phyloP scores from a whole-genome alignment of 1,140 invertebrate genomes.

The Cyclargus thomasi region DNA sequence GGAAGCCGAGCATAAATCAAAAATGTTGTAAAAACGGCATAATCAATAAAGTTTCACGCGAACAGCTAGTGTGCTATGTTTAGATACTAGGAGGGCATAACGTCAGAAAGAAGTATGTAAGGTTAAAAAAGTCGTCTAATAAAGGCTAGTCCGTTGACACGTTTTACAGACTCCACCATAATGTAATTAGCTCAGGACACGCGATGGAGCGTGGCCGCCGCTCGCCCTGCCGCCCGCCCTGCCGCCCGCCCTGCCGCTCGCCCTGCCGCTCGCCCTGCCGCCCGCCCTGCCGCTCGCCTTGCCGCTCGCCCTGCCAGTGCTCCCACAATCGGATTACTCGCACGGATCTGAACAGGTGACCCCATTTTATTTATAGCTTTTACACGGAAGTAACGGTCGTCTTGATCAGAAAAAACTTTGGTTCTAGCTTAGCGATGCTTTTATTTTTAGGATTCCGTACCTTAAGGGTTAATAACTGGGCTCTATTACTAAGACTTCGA shows the following conservation, averaged over 20 bases:
- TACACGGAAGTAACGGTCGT: background rate
- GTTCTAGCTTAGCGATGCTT: too few species aligned
- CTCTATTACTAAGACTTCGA: too few species aligned
- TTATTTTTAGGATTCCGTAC: too few species aligned
- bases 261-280: background rate
- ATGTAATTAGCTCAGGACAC: conserved; percentile 9
- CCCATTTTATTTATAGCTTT: conserved; percentile 9
- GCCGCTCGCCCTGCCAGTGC: too few species aligned
- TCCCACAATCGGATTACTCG: conserved; percentile 4
- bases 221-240: background rate
- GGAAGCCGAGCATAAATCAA: too few species aligned
- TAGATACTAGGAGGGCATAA: too few species aligned
- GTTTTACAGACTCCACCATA: background rate
- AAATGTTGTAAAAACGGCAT: too few species aligned
- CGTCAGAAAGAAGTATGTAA: too few species aligned
- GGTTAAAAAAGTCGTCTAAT: too few species aligned
- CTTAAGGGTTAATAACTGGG: too few species aligned
- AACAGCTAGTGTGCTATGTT: too few species aligned
- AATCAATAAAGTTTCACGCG: too few species aligned
- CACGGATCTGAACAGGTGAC: conserved; percentile 1
- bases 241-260: background rate
- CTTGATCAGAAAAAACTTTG: background rate
- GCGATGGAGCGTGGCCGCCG: conserved; percentile 9
- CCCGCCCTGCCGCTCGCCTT: background rate
- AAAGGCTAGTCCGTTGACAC: background rate